These are phyloP conservation scores for Eucera pruinosa DNA, from an alignment of 2,888 invertebrate species.

Conservation along the genomic window DNA sequence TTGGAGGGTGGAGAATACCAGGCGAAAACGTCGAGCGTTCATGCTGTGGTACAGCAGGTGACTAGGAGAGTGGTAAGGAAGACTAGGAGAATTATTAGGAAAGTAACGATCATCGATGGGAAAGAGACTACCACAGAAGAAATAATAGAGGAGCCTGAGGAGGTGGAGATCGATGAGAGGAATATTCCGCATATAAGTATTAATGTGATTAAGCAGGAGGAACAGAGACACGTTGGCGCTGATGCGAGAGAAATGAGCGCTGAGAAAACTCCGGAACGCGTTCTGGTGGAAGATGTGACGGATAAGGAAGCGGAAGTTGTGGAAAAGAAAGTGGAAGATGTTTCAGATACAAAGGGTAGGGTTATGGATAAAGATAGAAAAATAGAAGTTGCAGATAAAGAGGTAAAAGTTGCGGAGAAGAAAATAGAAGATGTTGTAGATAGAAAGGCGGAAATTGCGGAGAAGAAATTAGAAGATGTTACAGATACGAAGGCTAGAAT, in stretches of 20 bases:
- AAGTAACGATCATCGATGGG: slow-evolving; percentile 92
- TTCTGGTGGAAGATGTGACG: slow-evolving; percentile 1
- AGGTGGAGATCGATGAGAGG: slow-evolving; percentile 90
- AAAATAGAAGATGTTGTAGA: no score
- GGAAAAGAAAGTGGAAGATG: no score
- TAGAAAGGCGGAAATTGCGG: no score
- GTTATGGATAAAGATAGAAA: no score
- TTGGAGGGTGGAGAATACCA: slow-evolving; percentile 84
- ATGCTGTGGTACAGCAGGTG: slow-evolving; percentile 93
- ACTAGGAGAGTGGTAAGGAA: slow-evolving; percentile 91
- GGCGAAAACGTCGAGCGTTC: slow-evolving; percentile 89
- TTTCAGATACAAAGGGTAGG: no score
- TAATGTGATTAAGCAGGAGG: slow-evolving; percentile 87
- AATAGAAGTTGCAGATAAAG: no score
- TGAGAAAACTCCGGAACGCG: not conserved
- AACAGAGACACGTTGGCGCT: slow-evolving; percentile 76
- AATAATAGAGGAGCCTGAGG: slow-evolving; percentile 93
- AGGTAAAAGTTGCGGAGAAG: no score
- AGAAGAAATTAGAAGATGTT: no score
- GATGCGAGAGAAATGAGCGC: not conserved
- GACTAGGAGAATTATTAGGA: slow-evolving; percentile 90
- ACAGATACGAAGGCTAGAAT: no score
- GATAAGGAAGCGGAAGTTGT: slow-evolving; percentile 41
- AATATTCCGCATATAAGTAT: slow-evolving; percentile 90
- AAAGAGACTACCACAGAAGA: slow-evolving; percentile 94